Evolutionary conservation across 1,140 invertebrate genomes (phyloP), one percentile per base, ranked within the genome.

Genomic region (Zaprionus gabonicus): DNA sequence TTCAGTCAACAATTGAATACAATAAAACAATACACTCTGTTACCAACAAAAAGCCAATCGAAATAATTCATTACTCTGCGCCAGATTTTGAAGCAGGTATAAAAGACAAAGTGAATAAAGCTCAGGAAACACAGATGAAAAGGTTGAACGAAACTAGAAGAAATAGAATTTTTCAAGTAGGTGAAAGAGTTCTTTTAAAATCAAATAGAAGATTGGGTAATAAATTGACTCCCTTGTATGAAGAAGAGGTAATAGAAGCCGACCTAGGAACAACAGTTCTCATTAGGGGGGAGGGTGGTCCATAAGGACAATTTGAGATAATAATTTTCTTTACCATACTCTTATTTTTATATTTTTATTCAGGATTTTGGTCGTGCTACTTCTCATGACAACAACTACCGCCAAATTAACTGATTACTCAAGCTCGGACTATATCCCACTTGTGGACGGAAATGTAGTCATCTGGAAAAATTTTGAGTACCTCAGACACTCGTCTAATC

Each of bases 1-100:
- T 72, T 53, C 57, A 41, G 3, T 23, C 65, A 17, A 76, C 67
- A 5, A 13, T 51, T 23, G 46, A 51, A 51, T 76, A 76, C 27
- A 81, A 76, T 28, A 68, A 28, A 15, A 59, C 64, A 56, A 51
- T 73, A 10, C 65, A 76, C n/a, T 80, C 76, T 20, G 46, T 25
- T 23, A 51, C 46, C 17, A 51, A 51, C 17, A 23, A 51, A 51
- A 51, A 51, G 13, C 46, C 46, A 51, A 49, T 49, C 17, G 59
- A 46, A 25, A 46, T 31, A 46, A 31, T 34, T 23, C n/a, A 63
- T 62, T 46, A 17, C 27, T n/a, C 38, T 25, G 20, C 38, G 4
- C 25, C 41, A 28, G 27, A 17, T 5, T 20, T 63, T 2, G n/a
- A 49, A 63, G 25, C 25, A 23, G 41, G 6, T n/a, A 13, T 63